A percentile compares a stretch with the other conserved stretches of the same genome.
Evolutionary conservation across 92 coral and sea anemone species (phyloP).

Genomic region (Phenganax marumi): DNA sequence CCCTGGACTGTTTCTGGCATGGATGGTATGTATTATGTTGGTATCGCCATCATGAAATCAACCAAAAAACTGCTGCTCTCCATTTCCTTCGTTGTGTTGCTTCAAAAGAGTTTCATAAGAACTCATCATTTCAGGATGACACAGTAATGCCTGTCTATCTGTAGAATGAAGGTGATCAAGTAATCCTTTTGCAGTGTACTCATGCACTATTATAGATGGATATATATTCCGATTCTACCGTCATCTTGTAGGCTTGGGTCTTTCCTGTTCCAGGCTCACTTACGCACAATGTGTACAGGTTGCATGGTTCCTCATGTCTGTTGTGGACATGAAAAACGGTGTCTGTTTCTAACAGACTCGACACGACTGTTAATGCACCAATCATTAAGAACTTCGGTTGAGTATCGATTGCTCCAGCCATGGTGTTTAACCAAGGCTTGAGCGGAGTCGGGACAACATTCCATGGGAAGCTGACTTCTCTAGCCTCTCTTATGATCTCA

Average conservation of each 20-base stretch:
- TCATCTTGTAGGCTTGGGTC: conserved; percentile 18
- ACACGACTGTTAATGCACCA: conserved; percentile 24
- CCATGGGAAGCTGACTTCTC: conserved; percentile 25
- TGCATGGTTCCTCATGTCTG: conserved; percentile 9
- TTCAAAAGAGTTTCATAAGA: too few relatives aligned
- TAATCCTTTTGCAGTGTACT: too few relatives aligned
- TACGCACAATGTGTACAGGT: background rate
- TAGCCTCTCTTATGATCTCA: conserved; percentile 24
- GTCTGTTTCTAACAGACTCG: conserved; percentile 27
- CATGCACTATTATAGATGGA: too few relatives aligned
- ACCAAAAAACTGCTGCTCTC: too few relatives aligned
- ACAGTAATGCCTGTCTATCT: too few relatives aligned
- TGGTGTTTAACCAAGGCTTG: conserved; percentile 16
- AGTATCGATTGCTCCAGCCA: conserved; percentile 24
- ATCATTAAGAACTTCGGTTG: conserved; percentile 20
- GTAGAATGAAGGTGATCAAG: too few relatives aligned
- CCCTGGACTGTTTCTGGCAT: too few relatives aligned
- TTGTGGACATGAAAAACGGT: background rate
- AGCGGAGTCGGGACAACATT: conserved; percentile 14
- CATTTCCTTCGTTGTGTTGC: too few relatives aligned
- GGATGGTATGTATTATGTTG: too few relatives aligned
- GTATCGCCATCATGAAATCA: too few relatives aligned
- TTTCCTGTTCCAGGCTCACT: conserved; percentile 11
- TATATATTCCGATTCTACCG: too few relatives aligned
- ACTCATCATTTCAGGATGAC: too few relatives aligned